Percentiles rank a stretch among this genome's conserved stretches.
These are phyloP conservation scores for Uropetala carovei DNA, from an alignment of 2,888 invertebrate genomes.

Conservation along the genomic window DNA sequence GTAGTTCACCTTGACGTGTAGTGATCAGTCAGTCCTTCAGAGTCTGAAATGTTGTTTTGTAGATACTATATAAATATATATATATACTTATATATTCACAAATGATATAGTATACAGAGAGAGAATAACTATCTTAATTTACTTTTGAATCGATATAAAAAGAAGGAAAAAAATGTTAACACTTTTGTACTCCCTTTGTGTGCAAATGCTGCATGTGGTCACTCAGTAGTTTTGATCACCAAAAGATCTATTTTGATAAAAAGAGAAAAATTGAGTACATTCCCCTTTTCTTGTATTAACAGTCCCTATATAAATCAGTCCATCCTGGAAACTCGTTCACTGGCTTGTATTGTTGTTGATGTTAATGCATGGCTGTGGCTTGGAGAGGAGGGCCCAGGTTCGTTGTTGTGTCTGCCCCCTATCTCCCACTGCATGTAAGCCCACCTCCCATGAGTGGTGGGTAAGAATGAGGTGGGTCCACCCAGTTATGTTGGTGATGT, in stretches of 20 bases:
- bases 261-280: constrained; percentile 57
- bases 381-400: constrained; percentile 63
- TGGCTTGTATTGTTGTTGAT: constrained; percentile 65
- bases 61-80: constrained; percentile 63
- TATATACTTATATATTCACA: constrained; percentile 50
- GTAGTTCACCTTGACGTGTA: constrained; percentile 60
- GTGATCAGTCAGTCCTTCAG: constrained; percentile 64
- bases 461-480: constrained; percentile 51
- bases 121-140: constrained; percentile 60
- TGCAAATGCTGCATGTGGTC: constrained; percentile 64
- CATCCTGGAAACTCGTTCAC: constrained; percentile 64
- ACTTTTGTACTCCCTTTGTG: constrained; percentile 63
- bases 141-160: constrained; percentile 64
- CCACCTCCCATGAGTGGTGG: not conserved
- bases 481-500: constrained; percentile 53
- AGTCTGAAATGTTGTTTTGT: constrained; percentile 64
- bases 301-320: constrained; percentile 57
- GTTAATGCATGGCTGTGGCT: constrained; percentile 65
- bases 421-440: constrained; percentile 55
- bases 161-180: constrained; percentile 62
- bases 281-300: constrained; percentile 64
- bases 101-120: constrained; percentile 63
- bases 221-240: constrained; percentile 60
- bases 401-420: constrained; percentile 64
- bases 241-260: constrained; percentile 64